Percentiles rank a stretch among this genome's conserved stretches.
These are phyloP conservation scores for Saguinus imperator DNA, from an alignment of 2,113 vertebrate genomes.

Conservation along the genomic window DNA sequence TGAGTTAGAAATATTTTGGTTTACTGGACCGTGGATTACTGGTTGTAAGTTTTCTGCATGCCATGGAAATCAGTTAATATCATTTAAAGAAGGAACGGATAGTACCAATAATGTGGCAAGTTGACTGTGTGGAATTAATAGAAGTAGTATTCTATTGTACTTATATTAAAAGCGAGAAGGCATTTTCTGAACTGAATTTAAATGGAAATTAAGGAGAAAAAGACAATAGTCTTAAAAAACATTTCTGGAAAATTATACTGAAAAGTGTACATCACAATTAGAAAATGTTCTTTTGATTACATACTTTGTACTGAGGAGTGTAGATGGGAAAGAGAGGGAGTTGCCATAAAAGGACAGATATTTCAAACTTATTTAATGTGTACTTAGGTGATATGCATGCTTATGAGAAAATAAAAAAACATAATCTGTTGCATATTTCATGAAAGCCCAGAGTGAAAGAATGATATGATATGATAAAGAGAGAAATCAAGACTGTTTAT, in stretches of 20 bases:
- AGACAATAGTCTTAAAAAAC: background rate
- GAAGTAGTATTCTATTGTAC: background rate
- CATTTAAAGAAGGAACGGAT: background rate
- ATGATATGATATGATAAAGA: background rate
- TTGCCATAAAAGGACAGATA: background rate
- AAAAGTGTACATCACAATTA: background rate
- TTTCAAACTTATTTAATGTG: background rate
- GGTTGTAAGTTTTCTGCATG: constrained; percentile 23
- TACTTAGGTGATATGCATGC: background rate
- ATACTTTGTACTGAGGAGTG: background rate
- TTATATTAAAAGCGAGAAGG: background rate
- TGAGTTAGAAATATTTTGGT: constrained; percentile 7
- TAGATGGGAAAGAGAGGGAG: background rate
- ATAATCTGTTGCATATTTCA: background rate
- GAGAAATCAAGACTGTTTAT: background rate
- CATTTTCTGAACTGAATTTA: constrained; percentile 40
- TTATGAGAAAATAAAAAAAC: background rate
- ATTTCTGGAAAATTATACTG: constrained; percentile 17
- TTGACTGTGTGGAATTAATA: background rate
- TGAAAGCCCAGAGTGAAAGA: background rate
- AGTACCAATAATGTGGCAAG: background rate
- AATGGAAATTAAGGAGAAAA: constrained; percentile 4
- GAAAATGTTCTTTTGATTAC: constrained; percentile 20
- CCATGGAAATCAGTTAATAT: background rate
- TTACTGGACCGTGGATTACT: background rate